A percentile compares a stretch with the other conserved stretches of the same genome.
phyloP scores from a whole-genome alignment of 1,140 invertebrate genomes.

The Drosophila busckii region DNA sequence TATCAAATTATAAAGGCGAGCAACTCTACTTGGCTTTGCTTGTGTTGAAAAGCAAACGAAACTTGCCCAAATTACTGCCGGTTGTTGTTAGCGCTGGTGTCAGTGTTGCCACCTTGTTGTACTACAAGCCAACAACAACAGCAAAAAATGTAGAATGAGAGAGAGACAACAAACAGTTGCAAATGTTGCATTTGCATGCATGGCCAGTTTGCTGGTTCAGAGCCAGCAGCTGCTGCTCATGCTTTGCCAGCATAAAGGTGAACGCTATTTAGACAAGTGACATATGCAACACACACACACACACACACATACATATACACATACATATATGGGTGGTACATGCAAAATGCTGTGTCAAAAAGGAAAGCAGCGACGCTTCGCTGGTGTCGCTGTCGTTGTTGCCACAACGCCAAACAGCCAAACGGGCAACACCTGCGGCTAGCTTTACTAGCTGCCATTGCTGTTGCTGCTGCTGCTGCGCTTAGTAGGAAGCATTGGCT shows the following conservation, averaged over 20 bases:
- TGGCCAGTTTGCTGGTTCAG: slow-evolving; percentile 40
- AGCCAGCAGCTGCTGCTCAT: background rate
- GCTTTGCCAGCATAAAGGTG: slow-evolving; percentile 42
- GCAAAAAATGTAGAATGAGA: slow-evolving; percentile 1
- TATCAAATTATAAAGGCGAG: too few relatives aligned
- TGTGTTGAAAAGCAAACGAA: slow-evolving; percentile 56
- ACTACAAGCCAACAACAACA: slow-evolving; percentile 4
- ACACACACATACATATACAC: slow-evolving; percentile 15
- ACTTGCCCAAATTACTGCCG: slow-evolving; percentile 72
- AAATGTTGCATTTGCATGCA: slow-evolving; percentile 76
- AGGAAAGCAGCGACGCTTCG: slow-evolving; percentile 50
- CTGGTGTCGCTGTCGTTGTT: background rate
- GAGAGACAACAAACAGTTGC: slow-evolving; percentile 55
- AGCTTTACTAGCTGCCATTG: slow-evolving; percentile 29
- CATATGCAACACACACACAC: slow-evolving; percentile 46
- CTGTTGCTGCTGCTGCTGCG: slow-evolving; percentile 10
- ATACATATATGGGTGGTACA: slow-evolving; percentile 41
- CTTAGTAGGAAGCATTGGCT: slow-evolving; percentile 46
- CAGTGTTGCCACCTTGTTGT: slow-evolving; percentile 69
- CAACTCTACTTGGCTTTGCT: too few relatives aligned
- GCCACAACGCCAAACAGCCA: too few relatives aligned
- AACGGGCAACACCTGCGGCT: slow-evolving; percentile 7
- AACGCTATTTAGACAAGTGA: slow-evolving; percentile 68
- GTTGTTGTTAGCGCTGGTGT: slow-evolving; percentile 44
- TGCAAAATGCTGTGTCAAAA: slow-evolving; percentile 66